A percentile compares a stretch with the other conserved stretches of the same genome.
phyloP scores from a whole-genome alignment of 2,888 invertebrate genomes.

The Dichetophora obliterata region DNA sequence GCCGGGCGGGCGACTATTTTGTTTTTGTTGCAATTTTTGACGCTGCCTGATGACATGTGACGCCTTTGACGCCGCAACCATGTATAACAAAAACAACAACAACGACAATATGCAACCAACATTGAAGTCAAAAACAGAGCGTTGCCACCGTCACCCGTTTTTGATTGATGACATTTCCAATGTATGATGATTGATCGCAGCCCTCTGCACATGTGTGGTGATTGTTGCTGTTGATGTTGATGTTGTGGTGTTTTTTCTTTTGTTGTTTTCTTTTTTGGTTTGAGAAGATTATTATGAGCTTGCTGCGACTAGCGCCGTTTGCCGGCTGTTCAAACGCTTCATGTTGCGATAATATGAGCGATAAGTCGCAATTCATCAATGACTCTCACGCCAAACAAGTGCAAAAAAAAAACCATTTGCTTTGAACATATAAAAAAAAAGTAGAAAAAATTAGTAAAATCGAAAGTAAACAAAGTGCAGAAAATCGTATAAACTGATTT shows the following conservation, averaged over 20 bases:
- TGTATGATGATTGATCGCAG: slow-evolving; percentile 66
- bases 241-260: not conserved
- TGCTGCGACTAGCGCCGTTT: not conserved
- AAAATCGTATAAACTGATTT: not conserved
- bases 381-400: slow-evolving; percentile 6
- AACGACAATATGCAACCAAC: slow-evolving; percentile 14
- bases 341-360: slow-evolving; percentile 33
- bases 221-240: not conserved
- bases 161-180: slow-evolving; percentile 67
- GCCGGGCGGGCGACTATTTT: not conserved
- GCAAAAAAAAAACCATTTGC: not conserved
- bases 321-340: slow-evolving; percentile 33
- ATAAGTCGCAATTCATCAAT: slow-evolving; percentile 33
- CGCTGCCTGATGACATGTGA: slow-evolving; percentile 23
- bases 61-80: slow-evolving; percentile 25
- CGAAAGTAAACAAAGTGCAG: not conserved
- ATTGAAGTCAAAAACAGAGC: slow-evolving; percentile 30
- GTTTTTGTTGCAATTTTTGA: slow-evolving; percentile 2
- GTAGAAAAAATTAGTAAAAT: not conserved
- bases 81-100: slow-evolving; percentile 26
- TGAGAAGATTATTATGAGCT: not conserved
- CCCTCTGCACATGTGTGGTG: not conserved
- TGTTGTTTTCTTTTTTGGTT: not conserved
- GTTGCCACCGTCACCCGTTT: slow-evolving; percentile 48
- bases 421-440: not conserved